Base-by-base conservation (phyloP, 2,888 invertebrate genomes). In the Andrena dorsata region DNA sequence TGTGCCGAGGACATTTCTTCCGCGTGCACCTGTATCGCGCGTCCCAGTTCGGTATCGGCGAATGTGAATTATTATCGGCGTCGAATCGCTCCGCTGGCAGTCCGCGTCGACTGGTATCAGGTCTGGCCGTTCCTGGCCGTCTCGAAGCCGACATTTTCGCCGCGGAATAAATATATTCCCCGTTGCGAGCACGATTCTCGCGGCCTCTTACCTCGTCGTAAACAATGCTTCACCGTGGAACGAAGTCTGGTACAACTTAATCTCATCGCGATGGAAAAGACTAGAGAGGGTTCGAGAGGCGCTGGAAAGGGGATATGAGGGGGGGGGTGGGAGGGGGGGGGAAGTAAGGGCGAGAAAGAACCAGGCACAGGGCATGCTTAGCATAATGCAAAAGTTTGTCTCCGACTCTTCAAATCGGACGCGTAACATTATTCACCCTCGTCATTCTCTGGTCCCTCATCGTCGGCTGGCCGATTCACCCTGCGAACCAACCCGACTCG, bases 381-480 rank as follows among this genome's bases (percentile, higher is more conserved):
- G 23, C 72, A 66, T 49, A 76, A 72, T 70, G 77, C 64, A 60
- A 84, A 86, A 58, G 56, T 68, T 69, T 66, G 77, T 78, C 75
- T 7, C 69, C 47, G 65, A 16, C 63, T 47, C 58, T 75, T 81
- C 76, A 60, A 75, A 83, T 85, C 73, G 75, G 64, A 85, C 73
- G 75, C 71, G 68, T 60, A 73, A 53, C 76, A 84, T 80, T 73
- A 86, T 86, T 82, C 73, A 76, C 79, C 76, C 82, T 82, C 75
- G 79, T 88, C 86, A 77, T 80, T 73, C 83, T 76, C 47, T 63
- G 63, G 53, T 66, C 71, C 56, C 73, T 61, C 73, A 68, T 72
- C 72, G 58, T 58, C 63, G 53, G 49, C 41, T 10, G 65, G 23
- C 60, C 47, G 69, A 79, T 69, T 81, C 86, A 77, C 82, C 82